A percentile compares a stretch with the other conserved stretches of the same genome.
phyloP scores from a whole-genome alignment of 2,113 vertebrate species.

The Rostratula benghalensis region DNA sequence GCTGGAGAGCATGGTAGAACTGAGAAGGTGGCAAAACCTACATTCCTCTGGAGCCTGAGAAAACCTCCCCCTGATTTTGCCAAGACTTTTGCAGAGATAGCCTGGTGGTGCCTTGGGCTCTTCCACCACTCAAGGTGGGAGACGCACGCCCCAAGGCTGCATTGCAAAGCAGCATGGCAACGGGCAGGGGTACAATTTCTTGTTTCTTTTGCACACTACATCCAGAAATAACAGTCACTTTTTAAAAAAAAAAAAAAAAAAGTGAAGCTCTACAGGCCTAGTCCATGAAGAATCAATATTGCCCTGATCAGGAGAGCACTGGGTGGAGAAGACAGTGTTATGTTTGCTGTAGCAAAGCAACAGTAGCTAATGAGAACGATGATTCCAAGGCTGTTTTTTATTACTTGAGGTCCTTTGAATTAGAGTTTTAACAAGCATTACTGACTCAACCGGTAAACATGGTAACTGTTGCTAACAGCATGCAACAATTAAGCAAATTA shows the following conservation, averaged over 20 bases:
- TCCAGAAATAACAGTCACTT: background rate
- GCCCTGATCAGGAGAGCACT: fast-evolving
- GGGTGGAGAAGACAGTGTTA: background rate
- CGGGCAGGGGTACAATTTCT: background rate
- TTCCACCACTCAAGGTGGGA: background rate
- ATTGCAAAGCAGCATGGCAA: background rate
- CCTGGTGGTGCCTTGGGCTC: fast-evolving
- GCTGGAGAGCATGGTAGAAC: background rate
- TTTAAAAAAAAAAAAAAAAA: too few species aligned
- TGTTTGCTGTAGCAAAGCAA: constrained; percentile 30
- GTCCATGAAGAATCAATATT: background rate
- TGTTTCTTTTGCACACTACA: fast-evolving
- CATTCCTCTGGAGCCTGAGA: background rate
- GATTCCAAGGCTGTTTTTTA: constrained; percentile 12
- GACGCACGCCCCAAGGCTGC: background rate
- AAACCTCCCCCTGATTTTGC: background rate
- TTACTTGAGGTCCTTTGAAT: constrained; percentile 37
- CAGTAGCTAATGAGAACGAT: background rate
- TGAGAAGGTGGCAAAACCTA: background rate
- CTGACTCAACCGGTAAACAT: constrained; percentile 54
- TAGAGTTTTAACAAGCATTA: constrained; percentile 5
- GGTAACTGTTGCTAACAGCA: constrained; percentile 66
- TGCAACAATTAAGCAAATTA: constrained; percentile 65
- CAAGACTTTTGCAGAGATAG: background rate
- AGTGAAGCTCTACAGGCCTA: background rate